Conservation (phyloP, 1,140 invertebrate genomes). For the Trypoxylus dichotomus region DNA sequence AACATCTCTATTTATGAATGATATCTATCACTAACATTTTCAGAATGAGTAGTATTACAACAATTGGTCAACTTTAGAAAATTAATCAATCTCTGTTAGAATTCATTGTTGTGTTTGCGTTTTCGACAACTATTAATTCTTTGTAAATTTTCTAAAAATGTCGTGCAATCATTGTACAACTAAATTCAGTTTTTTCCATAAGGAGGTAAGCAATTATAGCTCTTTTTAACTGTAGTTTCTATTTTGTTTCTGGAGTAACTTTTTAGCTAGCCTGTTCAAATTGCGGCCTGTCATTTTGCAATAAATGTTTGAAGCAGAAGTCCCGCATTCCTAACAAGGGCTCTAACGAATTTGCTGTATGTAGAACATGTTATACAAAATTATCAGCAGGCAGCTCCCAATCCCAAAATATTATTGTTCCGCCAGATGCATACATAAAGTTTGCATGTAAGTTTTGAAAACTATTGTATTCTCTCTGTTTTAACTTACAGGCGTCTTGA, state of each 20-base stretch:
- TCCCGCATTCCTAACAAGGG: conserved; percentile 49
- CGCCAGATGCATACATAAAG: conserved; percentile 58
- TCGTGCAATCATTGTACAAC: conserved; percentile 57
- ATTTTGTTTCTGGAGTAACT: conserved; percentile 18
- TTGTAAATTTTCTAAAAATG: conserved; percentile 48
- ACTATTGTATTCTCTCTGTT: conserved; percentile 10
- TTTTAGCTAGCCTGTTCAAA: conserved; percentile 63
- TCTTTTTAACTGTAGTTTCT: conserved; percentile 5
- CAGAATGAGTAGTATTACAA: neutral
- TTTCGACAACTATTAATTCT: neutral
- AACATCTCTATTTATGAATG: neutral
- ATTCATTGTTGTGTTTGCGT: conserved; percentile 12
- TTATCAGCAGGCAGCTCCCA: conserved; percentile 36
- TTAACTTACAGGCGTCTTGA: conserved; percentile 48
- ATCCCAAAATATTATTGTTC: conserved; percentile 44
- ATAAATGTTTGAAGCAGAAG: conserved; percentile 61
- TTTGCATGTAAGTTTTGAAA: conserved; percentile 40
- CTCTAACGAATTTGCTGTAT: conserved; percentile 54
- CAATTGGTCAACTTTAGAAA: neutral
- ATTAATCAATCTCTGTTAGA: neutral
- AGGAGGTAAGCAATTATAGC: conserved; percentile 52
- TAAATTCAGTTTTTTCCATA: conserved; percentile 58
- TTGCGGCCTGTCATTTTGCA: conserved; percentile 67
- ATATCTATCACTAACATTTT: neutral
- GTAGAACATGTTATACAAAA: conserved; percentile 51